Evolutionary conservation across 2,888 invertebrate genomes (phyloP).

Genomic region (Metalampra italica): DNA sequence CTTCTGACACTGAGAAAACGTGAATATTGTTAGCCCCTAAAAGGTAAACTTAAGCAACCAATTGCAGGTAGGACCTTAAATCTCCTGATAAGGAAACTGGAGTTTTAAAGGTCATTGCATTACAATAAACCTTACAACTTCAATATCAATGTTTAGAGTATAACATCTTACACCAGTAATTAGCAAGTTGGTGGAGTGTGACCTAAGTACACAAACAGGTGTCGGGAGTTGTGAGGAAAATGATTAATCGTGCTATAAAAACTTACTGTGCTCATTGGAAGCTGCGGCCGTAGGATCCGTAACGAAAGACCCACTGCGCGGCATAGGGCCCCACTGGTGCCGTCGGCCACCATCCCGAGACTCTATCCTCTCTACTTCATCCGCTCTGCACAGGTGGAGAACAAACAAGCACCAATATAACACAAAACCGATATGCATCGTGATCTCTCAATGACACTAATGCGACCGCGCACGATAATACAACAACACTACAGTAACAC

Average conservation of each 20-base stretch:
- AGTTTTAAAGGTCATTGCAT: conserved; percentile 18
- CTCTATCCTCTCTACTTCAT: conserved; percentile 71
- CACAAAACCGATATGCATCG: conserved; percentile 74
- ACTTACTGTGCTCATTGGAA: conserved; percentile 71
- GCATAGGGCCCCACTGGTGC: conserved; percentile 63
- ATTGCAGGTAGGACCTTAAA: conserved; percentile 15
- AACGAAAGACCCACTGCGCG: conserved; percentile 55
- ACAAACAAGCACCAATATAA: conserved; percentile 74
- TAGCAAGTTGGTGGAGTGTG: not conserved
- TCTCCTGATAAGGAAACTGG: conserved; percentile 22
- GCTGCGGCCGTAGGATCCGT: conserved; percentile 50
- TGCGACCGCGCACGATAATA: conserved; percentile 50
- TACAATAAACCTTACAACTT: conserved; percentile 13
- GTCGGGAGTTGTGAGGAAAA: conserved; percentile 42
- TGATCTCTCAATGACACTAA: conserved; percentile 69
- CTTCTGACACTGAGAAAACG: too few species aligned
- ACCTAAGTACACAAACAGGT: conserved; percentile 50
- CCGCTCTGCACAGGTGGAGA: conserved; percentile 69
- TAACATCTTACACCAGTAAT: too few species aligned
- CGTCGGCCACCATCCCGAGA: conserved; percentile 58
- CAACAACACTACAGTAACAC: conserved; percentile 46
- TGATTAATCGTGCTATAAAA: conserved; percentile 34
- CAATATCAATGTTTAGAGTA: not conserved
- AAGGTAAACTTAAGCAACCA: not conserved
- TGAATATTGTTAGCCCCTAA: not conserved